phyloP scores from a whole-genome alignment of 2,797 vertebrate genomes.

The Simalia tracyae region DNA sequence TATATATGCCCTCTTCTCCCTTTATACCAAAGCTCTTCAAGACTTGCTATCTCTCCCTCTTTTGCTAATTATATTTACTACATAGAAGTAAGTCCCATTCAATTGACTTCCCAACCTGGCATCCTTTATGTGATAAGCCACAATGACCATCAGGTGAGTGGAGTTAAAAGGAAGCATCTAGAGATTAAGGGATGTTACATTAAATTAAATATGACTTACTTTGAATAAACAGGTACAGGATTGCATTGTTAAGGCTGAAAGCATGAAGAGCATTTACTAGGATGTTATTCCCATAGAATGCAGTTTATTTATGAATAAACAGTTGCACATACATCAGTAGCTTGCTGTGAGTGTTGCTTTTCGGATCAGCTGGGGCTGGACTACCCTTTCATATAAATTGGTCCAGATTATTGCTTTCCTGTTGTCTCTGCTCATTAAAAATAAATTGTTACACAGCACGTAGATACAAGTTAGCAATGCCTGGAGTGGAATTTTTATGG shows the following conservation, averaged over 20 bases:
- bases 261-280: neutral
- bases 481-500: slow-evolving; percentile 16
- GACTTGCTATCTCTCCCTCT: neutral
- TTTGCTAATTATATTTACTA: neutral
- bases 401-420: slow-evolving; percentile 15
- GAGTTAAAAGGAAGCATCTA: neutral
- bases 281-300: neutral
- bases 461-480: slow-evolving; percentile 20
- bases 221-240: neutral
- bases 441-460: slow-evolving; percentile 10
- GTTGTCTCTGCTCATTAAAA: slow-evolving; percentile 26
- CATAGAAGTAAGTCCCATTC: neutral
- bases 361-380: neutral
- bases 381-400: neutral
- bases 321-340: neutral
- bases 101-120: neutral
- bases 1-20: neutral
- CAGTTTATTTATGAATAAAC: slow-evolving; percentile 3
- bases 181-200: neutral
- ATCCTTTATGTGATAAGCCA: neutral
- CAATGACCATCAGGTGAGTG: neutral
- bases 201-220: neutral
- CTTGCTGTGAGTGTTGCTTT: neutral
- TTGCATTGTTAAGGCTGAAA: neutral
- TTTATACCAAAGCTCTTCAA: neutral